Percentiles rank a stretch among this genome's conserved stretches.
These are phyloP conservation scores for human (Homo sapiens) DNA, from an alignment of 2,113 vertebrate genomes.

Conservation along the genomic window DNA sequence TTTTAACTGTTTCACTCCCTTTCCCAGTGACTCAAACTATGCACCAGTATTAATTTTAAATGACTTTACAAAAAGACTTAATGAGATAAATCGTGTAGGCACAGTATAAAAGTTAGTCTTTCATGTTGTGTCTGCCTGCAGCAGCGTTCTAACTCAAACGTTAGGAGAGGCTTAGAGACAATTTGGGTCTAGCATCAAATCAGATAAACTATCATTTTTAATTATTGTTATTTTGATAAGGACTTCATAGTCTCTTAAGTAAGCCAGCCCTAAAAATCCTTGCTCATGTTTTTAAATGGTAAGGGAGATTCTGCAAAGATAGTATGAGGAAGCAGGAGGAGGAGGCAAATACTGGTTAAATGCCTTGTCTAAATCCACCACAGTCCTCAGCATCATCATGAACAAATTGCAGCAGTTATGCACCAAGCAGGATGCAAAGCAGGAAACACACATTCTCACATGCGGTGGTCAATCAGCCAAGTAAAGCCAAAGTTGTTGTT, in stretches of 20 bases:
- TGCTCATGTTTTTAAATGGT: not conserved
- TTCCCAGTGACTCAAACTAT: not conserved
- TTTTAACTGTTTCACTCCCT: not conserved
- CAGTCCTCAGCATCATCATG: too few species aligned
- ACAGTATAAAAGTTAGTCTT: not conserved
- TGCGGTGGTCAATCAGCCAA: not conserved
- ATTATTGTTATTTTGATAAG: not conserved
- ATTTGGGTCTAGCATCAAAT: not conserved
- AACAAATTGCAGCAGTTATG: not conserved
- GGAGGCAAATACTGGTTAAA: not conserved
- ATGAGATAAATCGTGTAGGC: not conserved
- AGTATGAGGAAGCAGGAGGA: not conserved
- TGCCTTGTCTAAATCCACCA: not conserved
- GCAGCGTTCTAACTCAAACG: not conserved
- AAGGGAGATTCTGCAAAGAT: not conserved
- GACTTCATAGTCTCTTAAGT: not conserved
- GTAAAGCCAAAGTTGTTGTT: accelerated
- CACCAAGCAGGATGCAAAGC: not conserved
- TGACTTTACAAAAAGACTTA: not conserved
- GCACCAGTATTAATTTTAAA: not conserved
- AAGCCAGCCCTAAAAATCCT: not conserved
- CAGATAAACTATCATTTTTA: not conserved
- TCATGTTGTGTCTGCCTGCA: not conserved
- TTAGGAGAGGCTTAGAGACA: not conserved
- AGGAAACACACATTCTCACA: accelerated